Evolutionary conservation across 2,888 invertebrate genomes (phyloP), one percentile per base, ranked within the genome.

Genomic region (Cordylochernes scorpioides): DNA sequence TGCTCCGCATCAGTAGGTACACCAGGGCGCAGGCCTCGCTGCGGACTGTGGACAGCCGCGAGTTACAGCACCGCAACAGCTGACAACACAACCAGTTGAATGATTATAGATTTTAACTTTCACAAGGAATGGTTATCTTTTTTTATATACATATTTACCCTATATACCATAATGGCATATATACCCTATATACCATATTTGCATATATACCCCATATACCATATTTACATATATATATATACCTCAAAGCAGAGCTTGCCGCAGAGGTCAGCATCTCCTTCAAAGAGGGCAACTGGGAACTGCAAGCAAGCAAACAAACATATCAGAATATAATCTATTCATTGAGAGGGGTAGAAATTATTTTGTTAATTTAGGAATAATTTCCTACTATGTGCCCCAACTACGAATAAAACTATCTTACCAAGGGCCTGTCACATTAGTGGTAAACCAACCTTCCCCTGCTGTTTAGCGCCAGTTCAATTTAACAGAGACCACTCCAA

Each of bases 11-110:
- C 17, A 88, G 61, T 28, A 84, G 59, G 55, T 86, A 88, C 3
- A 88, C 60, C 15, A 84, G 68, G 25, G 82, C 82, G 45, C 82
- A 82, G 1, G 86, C 75, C 51, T 86, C 86, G 45, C 78, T 74
- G 13, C 86, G 63, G 29, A 82, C 67, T 34, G 69, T 68, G 24
- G 71, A 67, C 39, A 84, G 62, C 38, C 78, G 68, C 45, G 78
- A 77, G 51, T 71, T 82, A 50, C 82, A 84, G 45, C 77, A 71
- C 37, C 69, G 66, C 27, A 86, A 60, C 16, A 47, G 44, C 35
- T 36, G 30, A 12, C 28, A 16, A 21, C 17, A n/a, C n/a, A n/a
- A n/a, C n/a, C n/a, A n/a, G n/a, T n/a, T n/a, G n/a, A n/a, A n/a
- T n/a, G n/a, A n/a, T n/a, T n/a, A n/a, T n/a, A n/a, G n/a, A n/a